Percentiles rank a stretch among this genome's conserved stretches.
Conservation (phyloP, 2,888 invertebrate genomes). For the Didymodactylos carnosus region DNA sequence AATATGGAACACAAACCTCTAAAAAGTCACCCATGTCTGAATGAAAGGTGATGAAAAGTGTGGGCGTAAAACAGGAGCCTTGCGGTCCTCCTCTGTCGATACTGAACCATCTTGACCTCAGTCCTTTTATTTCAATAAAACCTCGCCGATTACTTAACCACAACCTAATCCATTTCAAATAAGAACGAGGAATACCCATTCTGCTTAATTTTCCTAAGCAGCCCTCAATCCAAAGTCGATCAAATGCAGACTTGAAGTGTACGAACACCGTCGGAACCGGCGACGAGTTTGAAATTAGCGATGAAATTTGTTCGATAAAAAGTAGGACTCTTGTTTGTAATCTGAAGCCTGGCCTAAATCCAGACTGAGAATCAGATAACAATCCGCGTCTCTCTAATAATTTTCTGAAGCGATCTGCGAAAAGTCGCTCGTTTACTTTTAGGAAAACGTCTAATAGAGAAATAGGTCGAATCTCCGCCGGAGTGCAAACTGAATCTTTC, state of each 20-base stretch:
- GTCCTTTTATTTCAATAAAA: neutral
- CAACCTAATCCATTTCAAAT: neutral
- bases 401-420: no score
- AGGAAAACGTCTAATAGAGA: neutral
- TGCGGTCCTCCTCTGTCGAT: neutral
- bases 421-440: no score
- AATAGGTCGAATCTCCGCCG: neutral
- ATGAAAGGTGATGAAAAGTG: neutral
- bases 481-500: no score
- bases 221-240: neutral
- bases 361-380: neutral
- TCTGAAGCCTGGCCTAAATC: neutral
- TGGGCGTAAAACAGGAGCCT: neutral
- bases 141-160: neutral
- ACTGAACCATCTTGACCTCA: neutral
- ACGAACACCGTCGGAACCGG: neutral
- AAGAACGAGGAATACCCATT: neutral
- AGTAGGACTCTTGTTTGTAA: no score
- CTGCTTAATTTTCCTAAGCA: neutral
- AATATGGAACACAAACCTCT: neutral
- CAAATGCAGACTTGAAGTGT: neutral
- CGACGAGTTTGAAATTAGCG: neutral
- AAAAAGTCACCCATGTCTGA: neutral
- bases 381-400: no score
- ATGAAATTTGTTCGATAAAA: neutral